phyloP scores from a whole-genome alignment of 1,140 invertebrate species.

The Holotrichia oblita region DNA sequence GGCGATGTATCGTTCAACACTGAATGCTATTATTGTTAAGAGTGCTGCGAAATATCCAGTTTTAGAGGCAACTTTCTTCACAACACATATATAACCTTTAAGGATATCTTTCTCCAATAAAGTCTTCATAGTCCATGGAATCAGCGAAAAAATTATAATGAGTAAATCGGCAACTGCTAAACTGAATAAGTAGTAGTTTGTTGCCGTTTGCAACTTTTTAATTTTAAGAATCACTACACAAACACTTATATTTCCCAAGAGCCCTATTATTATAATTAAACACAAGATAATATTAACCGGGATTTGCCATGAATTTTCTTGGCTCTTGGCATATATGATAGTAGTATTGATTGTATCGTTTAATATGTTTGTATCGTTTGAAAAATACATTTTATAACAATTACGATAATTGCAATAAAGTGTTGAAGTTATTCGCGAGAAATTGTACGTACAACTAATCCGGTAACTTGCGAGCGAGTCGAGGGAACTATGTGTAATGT shows the following conservation, averaged over 20 bases:
- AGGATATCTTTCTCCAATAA: background rate
- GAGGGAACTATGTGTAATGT: too few species aligned
- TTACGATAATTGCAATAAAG: too few species aligned
- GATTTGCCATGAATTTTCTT: too few species aligned
- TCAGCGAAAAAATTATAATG: background rate
- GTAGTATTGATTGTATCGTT: too few species aligned
- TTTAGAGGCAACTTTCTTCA: background rate
- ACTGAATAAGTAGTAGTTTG: background rate
- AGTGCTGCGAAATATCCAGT: conserved; percentile 9
- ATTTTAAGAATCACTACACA: background rate
- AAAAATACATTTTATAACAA: too few species aligned
- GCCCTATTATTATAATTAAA: background rate
- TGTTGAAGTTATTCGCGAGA: too few species aligned
- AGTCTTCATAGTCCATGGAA: conserved; percentile 18
- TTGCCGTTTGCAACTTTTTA: background rate
- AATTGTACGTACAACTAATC: too few species aligned
- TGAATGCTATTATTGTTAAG: background rate
- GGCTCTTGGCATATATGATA: too few species aligned
- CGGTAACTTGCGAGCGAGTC: too few species aligned
- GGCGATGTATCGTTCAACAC: background rate
- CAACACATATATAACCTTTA: background rate
- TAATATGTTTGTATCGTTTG: too few species aligned
- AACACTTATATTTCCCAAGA: conserved; percentile 18
- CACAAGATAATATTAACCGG: background rate
- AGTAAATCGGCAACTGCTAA: background rate